Evolutionary conservation across 2,113 vertebrate genomes (phyloP).

Genomic region (Halcyon malimbica): DNA sequence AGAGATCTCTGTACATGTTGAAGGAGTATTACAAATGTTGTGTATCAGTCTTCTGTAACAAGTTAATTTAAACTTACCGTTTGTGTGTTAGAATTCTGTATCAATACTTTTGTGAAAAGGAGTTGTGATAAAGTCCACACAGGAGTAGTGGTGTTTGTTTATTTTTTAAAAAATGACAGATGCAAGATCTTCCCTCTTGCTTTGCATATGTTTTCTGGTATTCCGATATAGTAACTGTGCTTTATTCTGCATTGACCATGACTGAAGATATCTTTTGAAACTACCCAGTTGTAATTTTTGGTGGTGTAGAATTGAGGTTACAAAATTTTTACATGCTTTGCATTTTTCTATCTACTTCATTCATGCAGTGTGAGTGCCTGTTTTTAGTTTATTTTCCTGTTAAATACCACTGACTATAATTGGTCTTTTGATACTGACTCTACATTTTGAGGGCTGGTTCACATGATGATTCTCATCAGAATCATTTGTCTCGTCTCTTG

Average conservation of each 20-base stretch:
- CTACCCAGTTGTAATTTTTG: neutral
- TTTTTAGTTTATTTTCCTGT: neutral
- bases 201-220: neutral
- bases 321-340: neutral
- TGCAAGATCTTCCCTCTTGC: neutral
- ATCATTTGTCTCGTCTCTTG: neutral
- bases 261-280: neutral
- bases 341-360: neutral
- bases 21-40: neutral
- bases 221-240: neutral
- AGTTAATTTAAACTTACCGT: neutral
- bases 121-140: neutral
- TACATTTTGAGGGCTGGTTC: neutral
- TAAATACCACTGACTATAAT: neutral
- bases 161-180: neutral
- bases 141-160: neutral
- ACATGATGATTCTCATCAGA: neutral
- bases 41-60: neutral
- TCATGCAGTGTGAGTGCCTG: neutral
- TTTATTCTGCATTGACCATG: neutral
- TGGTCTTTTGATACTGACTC: neutral
- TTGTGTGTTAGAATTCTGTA: neutral
- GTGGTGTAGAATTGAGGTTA: slow-evolving; percentile 4
- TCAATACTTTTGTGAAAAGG: neutral
- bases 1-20: neutral